Conservation (phyloP, 2,797 vertebrate species). For the Varecia variegata region DNA sequence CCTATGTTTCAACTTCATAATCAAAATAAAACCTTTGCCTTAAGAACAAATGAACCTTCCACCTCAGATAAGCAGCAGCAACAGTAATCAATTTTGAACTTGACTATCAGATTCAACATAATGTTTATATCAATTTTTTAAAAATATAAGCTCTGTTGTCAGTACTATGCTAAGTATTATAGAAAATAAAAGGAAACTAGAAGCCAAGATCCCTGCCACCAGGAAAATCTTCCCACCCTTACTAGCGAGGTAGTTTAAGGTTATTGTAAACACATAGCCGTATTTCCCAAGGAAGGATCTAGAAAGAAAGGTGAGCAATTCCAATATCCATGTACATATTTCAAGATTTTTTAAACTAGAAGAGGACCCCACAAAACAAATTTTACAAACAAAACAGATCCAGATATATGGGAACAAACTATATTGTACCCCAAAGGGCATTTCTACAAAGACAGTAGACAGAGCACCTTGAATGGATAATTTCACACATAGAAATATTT, state of each 20-base stretch:
- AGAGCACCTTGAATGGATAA: neutral
- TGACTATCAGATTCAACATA: conserved; percentile 14
- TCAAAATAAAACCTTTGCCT: conserved; percentile 23
- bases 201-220: neutral
- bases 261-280: neutral
- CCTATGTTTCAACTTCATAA: conserved; percentile 29
- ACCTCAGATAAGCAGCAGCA: neutral
- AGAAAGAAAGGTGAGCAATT: neutral
- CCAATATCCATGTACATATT: neutral
- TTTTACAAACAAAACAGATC: conserved; percentile 8
- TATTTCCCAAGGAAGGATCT: conserved; percentile 1
- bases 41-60: conserved; percentile 27
- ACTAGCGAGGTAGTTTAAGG: conserved; percentile 9
- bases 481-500: neutral
- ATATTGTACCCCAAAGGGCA: neutral
- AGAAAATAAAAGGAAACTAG: neutral
- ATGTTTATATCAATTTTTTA: neutral
- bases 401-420: conserved; percentile 21
- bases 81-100: conserved; percentile 23
- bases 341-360: conserved; percentile 13
- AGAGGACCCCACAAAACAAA: neutral
- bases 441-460: conserved; percentile 29
- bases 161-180: neutral
- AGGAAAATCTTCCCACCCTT: conserved; percentile 9
- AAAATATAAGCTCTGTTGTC: conserved; percentile 31